Percentiles rank a stretch among this genome's conserved stretches.
Evolutionary conservation across 2,113 vertebrate genomes (phyloP).

Genomic region (Cynopterus brachyotis): DNA sequence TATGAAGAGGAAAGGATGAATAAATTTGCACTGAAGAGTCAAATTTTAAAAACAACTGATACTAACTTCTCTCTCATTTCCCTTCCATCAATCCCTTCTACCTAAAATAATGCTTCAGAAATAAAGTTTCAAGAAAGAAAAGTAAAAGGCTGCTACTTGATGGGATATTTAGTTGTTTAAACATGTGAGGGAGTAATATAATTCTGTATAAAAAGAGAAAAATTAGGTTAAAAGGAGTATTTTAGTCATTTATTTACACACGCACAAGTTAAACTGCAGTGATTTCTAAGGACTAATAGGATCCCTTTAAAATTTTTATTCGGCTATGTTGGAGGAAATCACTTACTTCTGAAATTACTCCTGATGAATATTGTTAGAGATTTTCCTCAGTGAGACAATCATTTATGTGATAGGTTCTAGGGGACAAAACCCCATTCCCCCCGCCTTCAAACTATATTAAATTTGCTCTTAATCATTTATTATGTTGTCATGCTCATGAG

Average conservation of each 20-base stretch:
- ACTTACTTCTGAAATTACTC: not conserved
- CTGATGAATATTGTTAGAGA: not conserved
- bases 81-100: not conserved
- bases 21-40: not conserved
- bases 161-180: not conserved
- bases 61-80: not conserved
- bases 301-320: slow-evolving; percentile 1
- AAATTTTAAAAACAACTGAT: not conserved
- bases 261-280: not conserved
- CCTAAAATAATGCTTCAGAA: not conserved
- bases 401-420: not conserved
- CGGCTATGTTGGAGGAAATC: not conserved
- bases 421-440: not conserved
- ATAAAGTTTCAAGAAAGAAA: not conserved
- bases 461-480: slow-evolving; percentile 9
- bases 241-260: not conserved
- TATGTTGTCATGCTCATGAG: not conserved
- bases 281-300: not conserved
- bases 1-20: not conserved
- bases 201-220: not conserved
- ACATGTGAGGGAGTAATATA: not conserved
- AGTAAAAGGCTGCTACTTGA: not conserved
- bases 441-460: not conserved
- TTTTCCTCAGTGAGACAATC: not conserved
- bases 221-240: not conserved